Evolutionary conservation across 2,113 vertebrate genomes (phyloP).

Genomic region (Pteropus alecto): DNA sequence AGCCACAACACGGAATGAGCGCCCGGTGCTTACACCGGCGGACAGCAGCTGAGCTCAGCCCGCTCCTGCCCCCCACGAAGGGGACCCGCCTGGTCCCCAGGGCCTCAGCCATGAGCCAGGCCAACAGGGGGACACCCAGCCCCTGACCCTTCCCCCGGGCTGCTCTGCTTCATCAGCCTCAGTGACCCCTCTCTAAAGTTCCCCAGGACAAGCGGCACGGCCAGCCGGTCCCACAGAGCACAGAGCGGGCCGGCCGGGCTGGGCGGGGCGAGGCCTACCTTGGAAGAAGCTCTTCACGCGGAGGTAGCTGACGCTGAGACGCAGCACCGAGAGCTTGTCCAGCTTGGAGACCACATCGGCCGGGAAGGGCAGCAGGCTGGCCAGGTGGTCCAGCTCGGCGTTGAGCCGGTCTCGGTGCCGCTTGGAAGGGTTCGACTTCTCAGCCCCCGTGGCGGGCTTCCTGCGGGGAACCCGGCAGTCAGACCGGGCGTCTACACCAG

Average conservation of each 20-base stretch:
- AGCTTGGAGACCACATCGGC: constrained; percentile 94
- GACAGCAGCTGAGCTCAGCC: background rate
- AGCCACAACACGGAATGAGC: background rate
- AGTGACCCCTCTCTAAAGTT: background rate
- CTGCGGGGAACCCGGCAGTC: constrained; percentile 77
- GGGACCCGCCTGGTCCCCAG: background rate
- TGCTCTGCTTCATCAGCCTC: fast-evolving
- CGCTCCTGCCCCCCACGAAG: background rate
- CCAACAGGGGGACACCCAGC: fast-evolving
- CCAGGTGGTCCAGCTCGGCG: constrained; percentile 94
- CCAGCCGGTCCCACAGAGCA: too few relatives aligned
- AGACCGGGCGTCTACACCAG: background rate
- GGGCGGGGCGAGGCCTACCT: constrained; percentile 81
- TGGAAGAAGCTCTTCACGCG: constrained; percentile 98
- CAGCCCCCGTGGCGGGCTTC: constrained; percentile 87
- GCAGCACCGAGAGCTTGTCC: constrained; percentile 96
- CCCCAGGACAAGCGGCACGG: background rate
- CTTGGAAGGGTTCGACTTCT: constrained; percentile 97
- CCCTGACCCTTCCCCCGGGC: background rate
- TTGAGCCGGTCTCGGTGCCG: constrained; percentile 96
- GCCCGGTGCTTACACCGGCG: fast-evolving
- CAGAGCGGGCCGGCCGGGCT: too few relatives aligned
- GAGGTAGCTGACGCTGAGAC: constrained; percentile 97
- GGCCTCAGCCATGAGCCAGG: background rate
- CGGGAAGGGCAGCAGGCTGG: constrained; percentile 94